Conservation (phyloP, 2,113 vertebrate species). For the Anoura caudifer region DNA sequence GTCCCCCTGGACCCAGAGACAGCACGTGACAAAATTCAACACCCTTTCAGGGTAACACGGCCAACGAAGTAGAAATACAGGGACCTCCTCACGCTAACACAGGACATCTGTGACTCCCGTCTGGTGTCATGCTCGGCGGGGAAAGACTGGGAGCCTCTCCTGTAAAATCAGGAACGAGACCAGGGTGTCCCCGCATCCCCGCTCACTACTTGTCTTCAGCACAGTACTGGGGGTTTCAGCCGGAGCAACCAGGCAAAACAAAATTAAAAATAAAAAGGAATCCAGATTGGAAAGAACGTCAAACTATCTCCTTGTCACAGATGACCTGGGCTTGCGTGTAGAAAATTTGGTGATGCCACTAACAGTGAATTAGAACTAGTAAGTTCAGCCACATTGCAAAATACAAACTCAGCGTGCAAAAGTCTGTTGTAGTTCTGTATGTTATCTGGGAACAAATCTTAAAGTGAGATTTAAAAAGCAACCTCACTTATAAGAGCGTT, state of each 20-base stretch:
- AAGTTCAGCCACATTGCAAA: too few relatives aligned
- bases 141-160: neutral
- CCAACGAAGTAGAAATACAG: neutral
- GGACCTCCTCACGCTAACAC: too few relatives aligned
- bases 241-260: neutral
- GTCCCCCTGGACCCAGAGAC: neutral
- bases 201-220: neutral
- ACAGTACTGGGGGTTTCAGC: neutral
- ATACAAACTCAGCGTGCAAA: neutral
- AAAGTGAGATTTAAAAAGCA: neutral
- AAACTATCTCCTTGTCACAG: neutral
- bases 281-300: neutral
- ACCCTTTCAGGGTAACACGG: neutral
- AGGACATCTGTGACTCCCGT: too few relatives aligned
- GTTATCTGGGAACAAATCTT: neutral
- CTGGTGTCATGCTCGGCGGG: neutral
- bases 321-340: too few relatives aligned
- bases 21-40: neutral
- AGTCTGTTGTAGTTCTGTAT: neutral
- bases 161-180: neutral
- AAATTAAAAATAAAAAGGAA: too few relatives aligned
- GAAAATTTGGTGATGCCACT: neutral
- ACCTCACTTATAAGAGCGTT: neutral
- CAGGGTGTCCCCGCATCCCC: neutral
- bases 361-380: neutral